Evolutionary conservation across 2,888 invertebrate species (phyloP).

Genomic region (Drosophila meridiana): DNA sequence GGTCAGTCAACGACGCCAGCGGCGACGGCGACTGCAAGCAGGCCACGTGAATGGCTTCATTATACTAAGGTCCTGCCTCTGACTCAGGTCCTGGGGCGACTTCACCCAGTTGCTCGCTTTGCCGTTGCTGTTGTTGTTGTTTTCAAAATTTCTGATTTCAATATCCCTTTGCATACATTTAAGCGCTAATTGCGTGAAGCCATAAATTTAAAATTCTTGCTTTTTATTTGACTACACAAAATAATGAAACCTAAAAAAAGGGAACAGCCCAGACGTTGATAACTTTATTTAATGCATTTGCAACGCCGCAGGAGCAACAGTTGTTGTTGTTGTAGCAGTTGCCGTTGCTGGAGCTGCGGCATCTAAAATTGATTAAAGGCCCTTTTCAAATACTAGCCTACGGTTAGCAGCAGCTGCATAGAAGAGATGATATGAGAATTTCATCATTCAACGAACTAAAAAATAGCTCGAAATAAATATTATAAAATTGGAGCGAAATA

Average conservation of each 20-base stretch:
- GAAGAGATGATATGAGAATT: not conserved
- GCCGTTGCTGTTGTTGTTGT: constrained; percentile 18
- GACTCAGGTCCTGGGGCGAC: constrained; percentile 36
- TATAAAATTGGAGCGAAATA: not conserved
- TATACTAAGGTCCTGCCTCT: constrained; percentile 54
- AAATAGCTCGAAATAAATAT: not conserved
- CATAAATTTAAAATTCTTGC: constrained; percentile 71
- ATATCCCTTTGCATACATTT: constrained; percentile 79
- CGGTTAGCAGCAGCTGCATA: constrained; percentile 36
- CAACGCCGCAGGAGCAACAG: constrained; percentile 62
- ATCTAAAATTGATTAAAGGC: constrained; percentile 29
- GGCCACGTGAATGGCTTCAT: constrained; percentile 64
- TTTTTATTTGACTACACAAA: constrained; percentile 59
- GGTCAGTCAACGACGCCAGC: constrained; percentile 63
- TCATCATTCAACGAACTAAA: not conserved
- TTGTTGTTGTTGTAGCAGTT: constrained; percentile 36
- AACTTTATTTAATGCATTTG: constrained; percentile 74
- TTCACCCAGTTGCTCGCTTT: constrained; percentile 11
- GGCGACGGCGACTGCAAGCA: constrained; percentile 26
- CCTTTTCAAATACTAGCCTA: not conserved
- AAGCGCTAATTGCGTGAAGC: constrained; percentile 83
- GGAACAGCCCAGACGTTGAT: constrained; percentile 52
- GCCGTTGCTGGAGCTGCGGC: constrained; percentile 4
- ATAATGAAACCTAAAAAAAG: constrained; percentile 30
- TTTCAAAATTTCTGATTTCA: constrained; percentile 57